Percentiles rank a stretch among this genome's conserved stretches.
Conservation (phyloP, 2,797 vertebrate species). For the Decapterus maruadsi region DNA sequence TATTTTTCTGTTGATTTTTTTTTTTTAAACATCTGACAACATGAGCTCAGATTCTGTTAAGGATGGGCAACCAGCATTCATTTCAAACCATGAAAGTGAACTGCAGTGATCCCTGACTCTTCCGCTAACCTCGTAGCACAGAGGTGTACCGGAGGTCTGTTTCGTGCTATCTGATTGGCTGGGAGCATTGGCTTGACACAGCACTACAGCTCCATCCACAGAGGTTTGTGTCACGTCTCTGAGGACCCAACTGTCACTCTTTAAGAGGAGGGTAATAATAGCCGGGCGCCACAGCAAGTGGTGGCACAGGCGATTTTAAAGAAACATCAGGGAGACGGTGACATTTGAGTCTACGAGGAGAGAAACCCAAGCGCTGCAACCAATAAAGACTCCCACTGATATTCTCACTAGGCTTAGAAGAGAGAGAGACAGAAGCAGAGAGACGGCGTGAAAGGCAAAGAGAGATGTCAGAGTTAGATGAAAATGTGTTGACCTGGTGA, state of each 20-base stretch:
- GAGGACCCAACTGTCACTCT: conserved; percentile 86
- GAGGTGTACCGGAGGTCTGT: conserved; percentile 49
- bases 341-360: conserved; percentile 84
- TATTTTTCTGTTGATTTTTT: neutral
- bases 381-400: conserved; percentile 83
- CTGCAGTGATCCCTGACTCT: conserved; percentile 9
- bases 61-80: neutral
- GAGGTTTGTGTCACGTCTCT: conserved; percentile 84
- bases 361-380: conserved; percentile 82
- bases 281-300: conserved; percentile 83
- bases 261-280: conserved; percentile 88
- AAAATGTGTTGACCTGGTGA: conserved; percentile 83
- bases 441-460: conserved; percentile 46
- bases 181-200: conserved; percentile 76
- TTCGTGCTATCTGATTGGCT: conserved; percentile 77
- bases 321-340: conserved; percentile 85
- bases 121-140: conserved; percentile 30
- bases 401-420: conserved; percentile 74
- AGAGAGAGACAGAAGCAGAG: conserved; percentile 45
- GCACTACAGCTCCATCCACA: conserved; percentile 78
- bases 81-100: conserved; percentile 11
- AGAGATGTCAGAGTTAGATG: conserved; percentile 80
- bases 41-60: neutral
- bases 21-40: neutral
- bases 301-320: conserved; percentile 83